Percentiles rank a stretch among this genome's conserved stretches.
phyloP scores from a whole-genome alignment of 1,140 invertebrate genomes.

The Chymomyza costata region DNA sequence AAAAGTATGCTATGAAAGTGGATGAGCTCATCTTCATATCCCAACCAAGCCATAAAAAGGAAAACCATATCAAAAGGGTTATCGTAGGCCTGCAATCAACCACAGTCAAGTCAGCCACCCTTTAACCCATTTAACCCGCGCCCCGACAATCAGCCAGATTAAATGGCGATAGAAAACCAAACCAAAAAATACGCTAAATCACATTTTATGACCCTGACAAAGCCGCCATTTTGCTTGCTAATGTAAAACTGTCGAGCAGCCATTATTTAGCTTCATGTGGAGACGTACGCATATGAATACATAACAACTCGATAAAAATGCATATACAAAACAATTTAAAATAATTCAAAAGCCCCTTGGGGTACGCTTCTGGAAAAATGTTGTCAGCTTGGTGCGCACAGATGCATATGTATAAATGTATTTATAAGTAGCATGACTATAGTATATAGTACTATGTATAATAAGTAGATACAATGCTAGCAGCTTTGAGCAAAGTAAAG shows the following conservation, averaged over 20 bases:
- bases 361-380: slow-evolving; percentile 24
- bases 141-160: slow-evolving; percentile 38
- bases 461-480: slow-evolving; percentile 8
- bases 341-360: slow-evolving; percentile 61
- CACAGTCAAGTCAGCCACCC: no score
- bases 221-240: slow-evolving; percentile 12
- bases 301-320: slow-evolving; percentile 37
- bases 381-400: slow-evolving; percentile 20
- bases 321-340: slow-evolving; percentile 56
- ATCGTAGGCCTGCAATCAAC: no score
- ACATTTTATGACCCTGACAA: slow-evolving; percentile 38
- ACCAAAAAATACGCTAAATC: slow-evolving; percentile 32
- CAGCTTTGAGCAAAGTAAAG: slow-evolving; percentile 41
- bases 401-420: slow-evolving; percentile 9
- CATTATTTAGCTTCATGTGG: slow-evolving; percentile 31
- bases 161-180: slow-evolving; percentile 37
- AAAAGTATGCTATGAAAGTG: no score
- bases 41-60: no score
- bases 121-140: slow-evolving; percentile 26
- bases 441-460: slow-evolving; percentile 39
- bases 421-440: slow-evolving; percentile 28
- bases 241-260: not conserved
- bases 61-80: no score
- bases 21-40: no score
- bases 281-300: slow-evolving; percentile 46